These are phyloP conservation scores for Microchrysa polita DNA, from an alignment of 2,888 invertebrate genomes.

Conservation along the genomic window DNA sequence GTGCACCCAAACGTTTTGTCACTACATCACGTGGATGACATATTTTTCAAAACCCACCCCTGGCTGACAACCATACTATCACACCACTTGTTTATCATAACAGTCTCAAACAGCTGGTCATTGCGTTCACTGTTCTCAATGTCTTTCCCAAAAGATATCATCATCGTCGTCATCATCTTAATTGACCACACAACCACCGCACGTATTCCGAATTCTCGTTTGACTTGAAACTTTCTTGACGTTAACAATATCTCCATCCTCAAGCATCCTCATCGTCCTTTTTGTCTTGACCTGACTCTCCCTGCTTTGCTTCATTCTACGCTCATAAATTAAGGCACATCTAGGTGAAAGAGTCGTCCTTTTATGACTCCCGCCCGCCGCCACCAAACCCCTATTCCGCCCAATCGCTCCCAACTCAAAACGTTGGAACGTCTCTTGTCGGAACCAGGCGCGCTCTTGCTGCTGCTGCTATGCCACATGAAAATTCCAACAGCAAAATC, in stretches of 20 bases:
- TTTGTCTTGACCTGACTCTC: too few relatives aligned
- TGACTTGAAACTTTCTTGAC: conserved; percentile 37
- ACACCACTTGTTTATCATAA: too few relatives aligned
- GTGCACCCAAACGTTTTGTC: too few relatives aligned
- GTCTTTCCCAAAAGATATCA: conserved; percentile 21
- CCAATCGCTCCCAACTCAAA: not conserved
- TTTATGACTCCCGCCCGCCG: conserved; percentile 1
- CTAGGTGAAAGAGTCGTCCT: conserved; percentile 28
- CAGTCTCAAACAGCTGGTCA: conserved; percentile 16
- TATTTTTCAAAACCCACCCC: too few relatives aligned
- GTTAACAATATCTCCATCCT: conserved; percentile 17
- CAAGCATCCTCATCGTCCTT: too few relatives aligned
- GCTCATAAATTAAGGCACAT: conserved; percentile 16
- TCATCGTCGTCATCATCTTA: conserved; percentile 11
- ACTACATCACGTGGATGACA: too few relatives aligned
- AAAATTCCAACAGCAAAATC: conserved; percentile 33
- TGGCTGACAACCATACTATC: too few relatives aligned
- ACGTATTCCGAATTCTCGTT: not conserved
- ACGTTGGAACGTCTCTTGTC: not conserved
- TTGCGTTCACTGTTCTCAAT: not conserved
- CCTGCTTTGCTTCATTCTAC: not conserved
- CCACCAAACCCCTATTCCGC: too few relatives aligned
- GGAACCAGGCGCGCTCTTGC: not conserved
- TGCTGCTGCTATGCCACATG: not conserved
- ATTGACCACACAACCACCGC: conserved; percentile 10